Percentiles rank a stretch among this genome's conserved stretches.
phyloP scores from a whole-genome alignment of 2,113 vertebrate species.

The Eonycteris spelaea region DNA sequence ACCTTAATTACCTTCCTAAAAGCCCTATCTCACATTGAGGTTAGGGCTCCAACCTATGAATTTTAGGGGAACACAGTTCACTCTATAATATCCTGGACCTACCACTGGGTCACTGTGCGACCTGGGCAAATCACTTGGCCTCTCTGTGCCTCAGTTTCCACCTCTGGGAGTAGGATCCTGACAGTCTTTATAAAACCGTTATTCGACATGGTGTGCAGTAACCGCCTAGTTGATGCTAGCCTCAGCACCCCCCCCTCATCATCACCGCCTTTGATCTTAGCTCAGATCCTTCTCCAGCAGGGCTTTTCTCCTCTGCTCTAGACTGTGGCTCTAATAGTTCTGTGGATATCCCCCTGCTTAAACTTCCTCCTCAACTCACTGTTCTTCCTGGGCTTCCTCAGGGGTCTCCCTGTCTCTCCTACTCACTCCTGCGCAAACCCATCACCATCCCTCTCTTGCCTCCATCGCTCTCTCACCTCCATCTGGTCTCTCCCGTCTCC shows the following conservation, averaged over 20 bases:
- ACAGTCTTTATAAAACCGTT: background rate
- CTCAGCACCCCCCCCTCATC: fast-evolving
- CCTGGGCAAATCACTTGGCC: background rate
- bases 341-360: background rate
- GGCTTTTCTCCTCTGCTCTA: background rate
- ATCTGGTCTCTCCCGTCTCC: background rate
- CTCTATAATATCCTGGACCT: background rate
- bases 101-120: background rate
- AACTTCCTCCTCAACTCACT: too few species aligned
- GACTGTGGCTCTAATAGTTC: background rate
- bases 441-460: background rate
- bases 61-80: background rate
- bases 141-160: background rate
- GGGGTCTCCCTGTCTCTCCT: background rate
- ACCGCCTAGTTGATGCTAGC: background rate
- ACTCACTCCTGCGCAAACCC: background rate
- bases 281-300: background rate
- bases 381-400: too few species aligned
- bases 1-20: background rate
- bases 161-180: background rate
- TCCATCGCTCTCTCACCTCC: background rate
- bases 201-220: too few species aligned
- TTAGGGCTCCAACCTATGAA: background rate
- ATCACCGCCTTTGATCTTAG: background rate
- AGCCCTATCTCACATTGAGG: background rate